A percentile compares a stretch with the other conserved stretches of the same genome.
phyloP scores from a whole-genome alignment of 1,140 invertebrate genomes.

The Eriocheir sinensis region DNA sequence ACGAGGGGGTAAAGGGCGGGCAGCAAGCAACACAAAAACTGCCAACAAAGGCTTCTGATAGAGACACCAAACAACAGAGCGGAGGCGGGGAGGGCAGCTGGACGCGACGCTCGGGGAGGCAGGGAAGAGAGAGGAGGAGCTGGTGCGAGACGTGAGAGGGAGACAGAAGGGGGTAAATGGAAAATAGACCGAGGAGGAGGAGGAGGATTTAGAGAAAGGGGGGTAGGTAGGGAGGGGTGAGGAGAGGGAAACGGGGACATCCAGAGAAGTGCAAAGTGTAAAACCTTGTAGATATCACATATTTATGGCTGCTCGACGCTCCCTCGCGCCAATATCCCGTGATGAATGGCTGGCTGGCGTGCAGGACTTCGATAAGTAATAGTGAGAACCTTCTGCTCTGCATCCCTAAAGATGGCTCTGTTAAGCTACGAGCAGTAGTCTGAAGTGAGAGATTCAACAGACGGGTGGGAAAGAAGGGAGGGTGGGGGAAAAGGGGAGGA shows the following conservation, averaged over 20 bases:
- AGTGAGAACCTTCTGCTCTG: not conserved
- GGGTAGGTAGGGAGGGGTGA: not conserved
- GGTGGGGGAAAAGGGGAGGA: not conserved
- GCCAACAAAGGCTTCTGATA: constrained; percentile 15
- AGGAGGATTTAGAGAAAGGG: not conserved
- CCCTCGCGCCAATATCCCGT: constrained; percentile 7
- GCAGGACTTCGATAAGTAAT: constrained; percentile 40
- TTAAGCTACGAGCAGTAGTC: not conserved
- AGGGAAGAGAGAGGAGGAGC: not conserved
- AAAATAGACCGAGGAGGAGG: not conserved
- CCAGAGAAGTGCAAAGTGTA: constrained; percentile 47
- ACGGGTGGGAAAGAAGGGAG: not conserved
- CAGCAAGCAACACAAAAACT: not conserved
- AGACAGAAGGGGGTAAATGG: not conserved
- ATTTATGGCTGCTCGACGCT: constrained; percentile 35
- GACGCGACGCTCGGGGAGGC: not conserved
- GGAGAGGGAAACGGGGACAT: not conserved
- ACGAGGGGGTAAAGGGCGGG: not conserved
- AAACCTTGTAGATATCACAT: constrained; percentile 58
- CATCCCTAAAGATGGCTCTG: not conserved
- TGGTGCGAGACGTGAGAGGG: not conserved
- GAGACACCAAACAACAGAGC: constrained; percentile 2
- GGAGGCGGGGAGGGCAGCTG: too few relatives aligned
- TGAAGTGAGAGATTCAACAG: not conserved
- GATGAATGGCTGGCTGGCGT: constrained; percentile 47